Evolutionary conservation across 2,113 vertebrate species (phyloP), one percentile per base, ranked within the genome.

Genomic region (Daboia siamensis): DNA sequence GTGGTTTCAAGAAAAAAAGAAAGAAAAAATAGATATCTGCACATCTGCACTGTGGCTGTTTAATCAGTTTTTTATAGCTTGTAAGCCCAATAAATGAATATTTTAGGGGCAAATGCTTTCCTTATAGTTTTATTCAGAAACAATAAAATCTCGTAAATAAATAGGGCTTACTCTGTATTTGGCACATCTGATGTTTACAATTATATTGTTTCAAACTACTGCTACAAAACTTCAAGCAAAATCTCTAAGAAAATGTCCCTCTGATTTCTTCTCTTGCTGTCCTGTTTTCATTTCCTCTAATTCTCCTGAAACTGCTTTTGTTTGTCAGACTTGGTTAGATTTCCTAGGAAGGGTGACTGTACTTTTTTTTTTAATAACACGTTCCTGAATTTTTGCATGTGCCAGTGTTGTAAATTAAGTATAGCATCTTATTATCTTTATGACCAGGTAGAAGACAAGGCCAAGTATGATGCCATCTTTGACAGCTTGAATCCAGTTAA

Each of bases 391-490:
- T 55, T 64, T 61, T 86, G 74, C n/a, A 52, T 85, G 4, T 39
- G 7, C 3, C 3, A 10, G 26, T 86, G 13, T 90, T 90, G 21
- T 59, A 59, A 64, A 86, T 86, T 90, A 64, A 64, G 23, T 64
- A 21, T 12, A 51, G 29, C 56, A 13, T 90, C 24, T 64, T 92
- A 84, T 46, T 86, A 21, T 90, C 90, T 86, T 51, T 90, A 61
- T 24, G 92, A 96, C 3, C 96, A 99, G 99, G 90, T 97, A 57
- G 99, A 99, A 97, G 99, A 99, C 96, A 99, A 99, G 96, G 97
- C 97, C 97, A 99, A 99, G 97, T 99, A 99, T 94, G 99, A 99
- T 95, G 96, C 98, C 94, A 99, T 99, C 97, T 99, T 99, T 96
- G 99, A 99, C 88, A 99, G 99, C 96, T 97, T 99, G 90, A 98